Evolutionary conservation across 2,113 vertebrate species (phyloP).

Genomic region (Pteropus alecto): DNA sequence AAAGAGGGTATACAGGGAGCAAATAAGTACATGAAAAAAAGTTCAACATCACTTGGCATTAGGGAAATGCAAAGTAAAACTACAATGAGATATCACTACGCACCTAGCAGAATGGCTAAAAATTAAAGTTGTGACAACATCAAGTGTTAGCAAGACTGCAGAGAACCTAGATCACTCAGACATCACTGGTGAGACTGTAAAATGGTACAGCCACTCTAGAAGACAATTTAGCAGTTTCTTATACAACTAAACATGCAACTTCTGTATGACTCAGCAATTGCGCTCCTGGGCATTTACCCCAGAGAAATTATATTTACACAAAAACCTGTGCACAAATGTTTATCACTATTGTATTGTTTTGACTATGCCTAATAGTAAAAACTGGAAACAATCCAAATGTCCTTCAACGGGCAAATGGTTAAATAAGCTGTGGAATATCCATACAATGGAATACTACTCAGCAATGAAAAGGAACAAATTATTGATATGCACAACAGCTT

Average conservation of each 20-base stretch:
- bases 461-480: neutral
- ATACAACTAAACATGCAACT: neutral
- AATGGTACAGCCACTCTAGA: neutral
- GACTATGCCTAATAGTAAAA: neutral
- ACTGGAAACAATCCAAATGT: neutral
- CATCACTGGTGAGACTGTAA: neutral
- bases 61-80: neutral
- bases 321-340: neutral
- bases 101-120: neutral
- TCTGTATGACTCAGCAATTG: neutral
- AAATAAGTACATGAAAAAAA: neutral
- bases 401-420: neutral
- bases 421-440: neutral
- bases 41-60: neutral
- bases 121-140: neutral
- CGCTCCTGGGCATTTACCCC: neutral
- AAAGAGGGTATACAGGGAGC: neutral
- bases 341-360: neutral
- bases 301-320: constrained; percentile 21
- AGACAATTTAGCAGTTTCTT: constrained; percentile 37
- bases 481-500: neutral
- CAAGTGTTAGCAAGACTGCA: neutral
- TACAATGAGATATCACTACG: neutral
- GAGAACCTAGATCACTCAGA: neutral
- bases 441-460: neutral